Evolutionary conservation across 2,888 invertebrate genomes (phyloP), one percentile per base, ranked within the genome.

Genomic region (Himalopsyche kuldschensis): DNA sequence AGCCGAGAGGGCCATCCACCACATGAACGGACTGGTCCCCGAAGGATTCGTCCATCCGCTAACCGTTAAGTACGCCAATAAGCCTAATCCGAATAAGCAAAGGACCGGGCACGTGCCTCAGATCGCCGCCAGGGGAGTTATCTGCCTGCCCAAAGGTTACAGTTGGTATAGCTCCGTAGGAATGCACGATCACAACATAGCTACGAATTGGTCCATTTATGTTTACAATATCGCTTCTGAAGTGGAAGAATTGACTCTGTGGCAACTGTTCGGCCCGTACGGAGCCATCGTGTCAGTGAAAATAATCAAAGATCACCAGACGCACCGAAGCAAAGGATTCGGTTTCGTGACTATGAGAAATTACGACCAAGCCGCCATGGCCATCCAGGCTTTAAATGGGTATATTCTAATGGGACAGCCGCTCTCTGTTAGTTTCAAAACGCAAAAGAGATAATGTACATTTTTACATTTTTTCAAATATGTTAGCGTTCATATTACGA

Each of bases 41-140:
- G 91, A 92, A 85, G 92, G 92, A 87, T 92, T 92, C 90, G 87
- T 92, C 89, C 91, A 92, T 88, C 92, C 92, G 83, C 89, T 92
- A 89, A 92, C 92, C 89, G 92, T 92, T 90, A 92, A 92, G 91
- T 92, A 91, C 89, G 92, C 92, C 88, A 92, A 92, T 90, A 92
- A 92, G 90, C 91, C 92, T 90, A 92, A 92, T 88, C 91, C 91
- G 88, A 88, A 91, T 89, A 91, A 91, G 89, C 35, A 30, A 80
- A 77, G 82, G 46, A 75, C 63, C 48, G 89, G 90, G 90, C 69
- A 46, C 63, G 79, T 24, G 78, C 32, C 35, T 35, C 82, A 55
- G 30, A 48, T 30, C 63, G 63, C 78, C 55, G 47, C 75, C 17
- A 46, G 80, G 17, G 78, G 41, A n/a, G 82, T 79, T 46, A 48